Conservation (phyloP, 2,888 invertebrate species). For the Drosophila buzzatii region DNA sequence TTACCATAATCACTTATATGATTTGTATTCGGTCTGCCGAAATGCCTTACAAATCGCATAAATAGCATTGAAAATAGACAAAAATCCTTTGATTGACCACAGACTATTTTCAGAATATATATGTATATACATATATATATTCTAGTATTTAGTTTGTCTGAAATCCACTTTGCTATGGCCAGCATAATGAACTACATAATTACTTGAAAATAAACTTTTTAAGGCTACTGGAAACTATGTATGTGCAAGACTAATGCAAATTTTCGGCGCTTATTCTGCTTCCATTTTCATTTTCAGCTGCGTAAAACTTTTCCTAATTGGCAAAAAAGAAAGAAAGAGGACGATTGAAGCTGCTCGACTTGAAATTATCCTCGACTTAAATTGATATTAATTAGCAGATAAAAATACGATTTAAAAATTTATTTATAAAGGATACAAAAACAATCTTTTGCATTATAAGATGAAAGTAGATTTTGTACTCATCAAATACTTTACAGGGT, state of each 20-base stretch:
- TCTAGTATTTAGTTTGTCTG: neutral
- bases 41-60: neutral
- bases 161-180: neutral
- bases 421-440: no score
- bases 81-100: neutral
- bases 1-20: constrained; percentile 16
- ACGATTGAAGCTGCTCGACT: neutral
- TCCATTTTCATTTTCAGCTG: constrained; percentile 38
- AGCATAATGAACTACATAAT: constrained; percentile 59
- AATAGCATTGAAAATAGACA: neutral
- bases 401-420: no score
- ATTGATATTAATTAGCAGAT: neutral
- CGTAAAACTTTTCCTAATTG: constrained; percentile 68
- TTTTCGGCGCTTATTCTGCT: constrained; percentile 45
- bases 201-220: constrained; percentile 45
- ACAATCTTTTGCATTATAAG: no score
- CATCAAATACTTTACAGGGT: neutral
- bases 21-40: neutral
- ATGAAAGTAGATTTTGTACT: neutral
- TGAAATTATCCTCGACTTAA: neutral
- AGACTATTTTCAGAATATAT: neutral
- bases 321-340: constrained; percentile 27
- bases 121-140: neutral
- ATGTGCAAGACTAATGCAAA: constrained; percentile 45
- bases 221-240: constrained; percentile 31